phyloP scores from a whole-genome alignment of 2,797 vertebrate genomes.

The Danio albolineatus region DNA sequence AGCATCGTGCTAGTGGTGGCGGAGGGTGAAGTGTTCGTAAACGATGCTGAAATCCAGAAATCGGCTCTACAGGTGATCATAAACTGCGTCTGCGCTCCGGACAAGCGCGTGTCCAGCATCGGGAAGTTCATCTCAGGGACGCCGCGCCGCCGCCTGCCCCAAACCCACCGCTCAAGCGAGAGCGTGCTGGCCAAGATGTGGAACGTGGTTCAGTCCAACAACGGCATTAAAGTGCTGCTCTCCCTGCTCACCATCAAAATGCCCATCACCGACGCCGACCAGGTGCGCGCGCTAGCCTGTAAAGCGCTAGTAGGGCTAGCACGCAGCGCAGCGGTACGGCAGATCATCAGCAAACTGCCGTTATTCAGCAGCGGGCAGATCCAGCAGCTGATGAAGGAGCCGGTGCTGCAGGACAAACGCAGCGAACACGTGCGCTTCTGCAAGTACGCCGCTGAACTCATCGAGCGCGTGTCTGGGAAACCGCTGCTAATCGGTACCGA shows the following conservation, averaged over 20 bases:
- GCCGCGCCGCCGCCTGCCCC: constrained; percentile 91
- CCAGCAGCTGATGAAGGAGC: constrained; percentile 99
- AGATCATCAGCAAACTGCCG: constrained; percentile 98
- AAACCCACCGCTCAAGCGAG: constrained; percentile 89
- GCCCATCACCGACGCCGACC: constrained; percentile 98
- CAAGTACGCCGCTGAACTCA: constrained; percentile 94
- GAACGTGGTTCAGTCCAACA: constrained; percentile 99
- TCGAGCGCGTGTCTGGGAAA: constrained; percentile 96
- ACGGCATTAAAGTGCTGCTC: constrained; percentile 98
- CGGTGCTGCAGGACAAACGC: constrained; percentile 97
- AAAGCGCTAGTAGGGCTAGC: constrained; percentile 96
- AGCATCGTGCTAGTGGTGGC: constrained; percentile 97
- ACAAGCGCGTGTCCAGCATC: constrained; percentile 95
- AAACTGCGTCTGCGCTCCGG: constrained; percentile 97
- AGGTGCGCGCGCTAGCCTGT: constrained; percentile 94
- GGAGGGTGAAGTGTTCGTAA: constrained; percentile 97
- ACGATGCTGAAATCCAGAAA: constrained; percentile 98
- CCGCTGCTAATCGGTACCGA: constrained; percentile 94
- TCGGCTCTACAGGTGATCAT: constrained; percentile 98
- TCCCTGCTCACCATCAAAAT: constrained; percentile 96
- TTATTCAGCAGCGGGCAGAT: constrained; percentile 98
- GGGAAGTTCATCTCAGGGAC: constrained; percentile 96
- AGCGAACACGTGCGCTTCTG: constrained; percentile 98
- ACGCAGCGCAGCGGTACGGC: constrained; percentile 90
- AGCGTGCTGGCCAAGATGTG: constrained; percentile 97